Evolutionary conservation across 2,113 vertebrate species (phyloP), one percentile per base, ranked within the genome.

Genomic region (Scopus umbretta): DNA sequence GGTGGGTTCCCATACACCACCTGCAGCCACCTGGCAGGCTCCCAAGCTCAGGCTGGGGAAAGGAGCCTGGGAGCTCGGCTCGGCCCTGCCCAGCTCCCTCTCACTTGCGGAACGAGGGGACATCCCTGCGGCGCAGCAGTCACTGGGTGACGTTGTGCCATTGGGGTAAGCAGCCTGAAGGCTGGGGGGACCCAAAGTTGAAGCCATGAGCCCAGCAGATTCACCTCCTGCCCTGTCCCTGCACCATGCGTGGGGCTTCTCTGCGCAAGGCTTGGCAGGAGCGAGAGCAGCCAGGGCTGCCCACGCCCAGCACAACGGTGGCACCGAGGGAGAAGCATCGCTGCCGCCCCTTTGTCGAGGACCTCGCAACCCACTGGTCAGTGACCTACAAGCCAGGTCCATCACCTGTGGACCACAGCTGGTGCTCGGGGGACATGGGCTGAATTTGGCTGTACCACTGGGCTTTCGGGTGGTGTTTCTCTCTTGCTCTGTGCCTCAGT

Each of bases 171-270:
- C 14, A 45, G 14, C 56, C 55, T 47, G 47, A 68, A 78, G 45
- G 15, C 7, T 32, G 18, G 7, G 11, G 23, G 13, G 20, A 59
- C 29, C 29, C 8, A 25, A 22, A 29, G 23, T 10, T 13, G 42
- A 8, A 50, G 45, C 43, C 18, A 32, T 1, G 0, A 22, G 27
- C 65, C 9, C 1, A 3, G 15, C 4, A n/a, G 29, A 10, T 40
- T 71, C 34, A 16, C 30, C 45, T 47, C 74, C 74, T 40, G 22
- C 49, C 40, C 40, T 62, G 23, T 23, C 34, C 26, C 36, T 59
- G 36, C 70, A 32, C 50, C 36, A 10, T 5, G 6, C 21, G 3
- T 3, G 29, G 23, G 70, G 29, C 20, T 73, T 25, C 50, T 55
- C 70, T 9, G 18, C 47, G 21, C 56, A 59, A 20, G 3, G 73